These are phyloP conservation scores for Crioceris asparagi DNA, from an alignment of 2,888 invertebrate species.

Conservation along the genomic window DNA sequence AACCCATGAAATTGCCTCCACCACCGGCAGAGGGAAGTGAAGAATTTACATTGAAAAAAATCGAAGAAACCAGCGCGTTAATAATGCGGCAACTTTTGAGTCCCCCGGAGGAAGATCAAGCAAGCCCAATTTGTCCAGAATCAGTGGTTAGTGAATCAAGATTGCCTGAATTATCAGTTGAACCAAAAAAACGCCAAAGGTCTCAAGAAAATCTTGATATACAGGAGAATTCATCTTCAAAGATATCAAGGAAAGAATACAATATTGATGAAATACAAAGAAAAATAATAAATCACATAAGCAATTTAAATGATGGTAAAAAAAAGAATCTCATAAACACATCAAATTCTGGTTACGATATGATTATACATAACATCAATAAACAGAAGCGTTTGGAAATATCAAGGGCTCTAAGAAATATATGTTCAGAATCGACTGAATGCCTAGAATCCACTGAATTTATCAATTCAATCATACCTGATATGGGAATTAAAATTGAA, in stretches of 20 bases:
- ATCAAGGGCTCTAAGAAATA: conserved; percentile 32
- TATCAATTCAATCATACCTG: conserved; percentile 34
- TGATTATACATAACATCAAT: conserved; percentile 31
- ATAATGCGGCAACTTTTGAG: conserved; percentile 29
- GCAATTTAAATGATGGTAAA: conserved; percentile 30
- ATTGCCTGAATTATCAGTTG: too few relatives aligned
- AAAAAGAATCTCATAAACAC: conserved; percentile 33
- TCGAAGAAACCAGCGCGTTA: conserved; percentile 32
- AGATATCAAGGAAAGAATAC: conserved; percentile 10
- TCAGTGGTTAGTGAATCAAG: too few relatives aligned
- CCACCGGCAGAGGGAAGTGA: conserved; percentile 32
- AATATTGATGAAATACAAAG: conserved; percentile 30
- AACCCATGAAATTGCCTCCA: too few relatives aligned
- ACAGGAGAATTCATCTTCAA: conserved; percentile 5
- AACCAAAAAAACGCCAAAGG: neutral
- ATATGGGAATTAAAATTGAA: conserved; percentile 34
- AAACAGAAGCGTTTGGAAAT: conserved; percentile 34
- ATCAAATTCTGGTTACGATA: conserved; percentile 28
- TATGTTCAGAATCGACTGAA: conserved; percentile 24
- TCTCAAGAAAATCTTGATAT: neutral
- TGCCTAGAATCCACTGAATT: conserved; percentile 24
- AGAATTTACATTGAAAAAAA: conserved; percentile 31
- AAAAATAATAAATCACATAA: conserved; percentile 33
- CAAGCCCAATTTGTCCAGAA: neutral
- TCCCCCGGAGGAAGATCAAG: too few relatives aligned